A percentile compares a stretch with the other conserved stretches of the same genome.
Evolutionary conservation across 2,888 invertebrate genomes (phyloP).

Genomic region (Mellilla xanthometata): DNA sequence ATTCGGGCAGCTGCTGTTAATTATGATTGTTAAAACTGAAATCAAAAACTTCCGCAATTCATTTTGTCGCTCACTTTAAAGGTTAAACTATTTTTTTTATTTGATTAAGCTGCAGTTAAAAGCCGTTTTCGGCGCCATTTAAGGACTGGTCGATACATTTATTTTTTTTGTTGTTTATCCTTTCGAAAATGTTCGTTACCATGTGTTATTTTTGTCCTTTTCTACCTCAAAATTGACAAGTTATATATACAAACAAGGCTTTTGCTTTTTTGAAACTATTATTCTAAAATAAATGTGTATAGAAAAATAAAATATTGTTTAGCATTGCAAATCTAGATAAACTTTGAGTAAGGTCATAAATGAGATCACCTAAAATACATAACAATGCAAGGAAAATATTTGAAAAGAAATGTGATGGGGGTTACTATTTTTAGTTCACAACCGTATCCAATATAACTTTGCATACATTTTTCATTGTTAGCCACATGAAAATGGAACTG

Average conservation of each 20-base stretch:
- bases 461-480: too few species aligned
- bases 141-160: background rate
- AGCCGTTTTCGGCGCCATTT: slow-evolving; percentile 5
- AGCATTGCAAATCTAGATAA: too few species aligned
- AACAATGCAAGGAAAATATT: slow-evolving; percentile 16
- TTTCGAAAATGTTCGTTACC: slow-evolving; percentile 8
- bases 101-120: slow-evolving; percentile 13
- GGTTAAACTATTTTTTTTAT: slow-evolving; percentile 21
- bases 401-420: background rate
- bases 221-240: too few species aligned
- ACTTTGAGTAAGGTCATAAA: slow-evolving; percentile 14
- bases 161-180: background rate
- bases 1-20: slow-evolving; percentile 10
- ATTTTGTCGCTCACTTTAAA: slow-evolving; percentile 25
- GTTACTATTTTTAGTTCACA: too few species aligned
- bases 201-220: too few species aligned
- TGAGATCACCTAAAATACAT: slow-evolving; percentile 4
- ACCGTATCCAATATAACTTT: too few species aligned
- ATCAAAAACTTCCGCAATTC: slow-evolving; percentile 32
- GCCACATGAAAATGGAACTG: too few species aligned
- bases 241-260: too few species aligned
- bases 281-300: too few species aligned
- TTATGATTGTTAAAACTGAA: slow-evolving; percentile 16
- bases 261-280: too few species aligned
- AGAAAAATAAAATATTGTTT: too few species aligned